phyloP scores from a whole-genome alignment of 2,113 vertebrate species.

The Sander lucioperca region DNA sequence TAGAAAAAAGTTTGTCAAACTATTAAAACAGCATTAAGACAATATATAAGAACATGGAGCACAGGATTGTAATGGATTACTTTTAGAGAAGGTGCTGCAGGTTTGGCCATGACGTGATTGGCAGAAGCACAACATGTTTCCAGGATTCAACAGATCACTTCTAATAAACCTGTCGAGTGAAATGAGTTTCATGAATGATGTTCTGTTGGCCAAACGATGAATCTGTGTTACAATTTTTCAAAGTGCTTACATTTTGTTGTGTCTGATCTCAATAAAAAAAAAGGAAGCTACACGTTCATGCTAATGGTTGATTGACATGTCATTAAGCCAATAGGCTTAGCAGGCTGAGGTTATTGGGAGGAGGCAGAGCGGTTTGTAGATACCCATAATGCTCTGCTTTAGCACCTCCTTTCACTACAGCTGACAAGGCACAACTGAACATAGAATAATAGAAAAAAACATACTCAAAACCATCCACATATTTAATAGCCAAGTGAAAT shows the following conservation, averaged over 20 bases:
- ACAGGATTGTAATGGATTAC: conserved; percentile 15
- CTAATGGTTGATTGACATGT: conserved; percentile 45
- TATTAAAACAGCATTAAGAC: conserved; percentile 70
- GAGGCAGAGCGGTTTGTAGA: conserved; percentile 34
- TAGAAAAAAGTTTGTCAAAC: conserved; percentile 62
- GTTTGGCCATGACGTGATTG: conserved; percentile 38
- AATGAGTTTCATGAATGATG: background rate
- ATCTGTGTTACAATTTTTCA: conserved; percentile 16
- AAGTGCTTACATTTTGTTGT: conserved; percentile 7
- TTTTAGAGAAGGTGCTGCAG: conserved; percentile 50
- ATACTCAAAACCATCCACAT: conserved; percentile 27
- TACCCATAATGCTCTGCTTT: conserved; percentile 57
- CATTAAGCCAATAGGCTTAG: conserved; percentile 52
- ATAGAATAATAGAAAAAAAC: conserved; percentile 39
- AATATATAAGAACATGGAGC: conserved; percentile 39
- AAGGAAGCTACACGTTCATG: conserved; percentile 31
- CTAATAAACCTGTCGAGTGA: background rate
- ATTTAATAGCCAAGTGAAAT: conserved; percentile 53
- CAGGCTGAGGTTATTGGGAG: conserved; percentile 60
- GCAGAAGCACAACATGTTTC: conserved; percentile 29
- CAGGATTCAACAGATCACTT: conserved; percentile 2
- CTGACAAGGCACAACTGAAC: conserved; percentile 79
- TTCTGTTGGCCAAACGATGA: conserved; percentile 1
- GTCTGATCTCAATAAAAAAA: conserved; percentile 5
- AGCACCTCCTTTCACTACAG: conserved; percentile 59